Conservation (phyloP, 2,113 vertebrate genomes). For the Rhizomys pruinosus region DNA sequence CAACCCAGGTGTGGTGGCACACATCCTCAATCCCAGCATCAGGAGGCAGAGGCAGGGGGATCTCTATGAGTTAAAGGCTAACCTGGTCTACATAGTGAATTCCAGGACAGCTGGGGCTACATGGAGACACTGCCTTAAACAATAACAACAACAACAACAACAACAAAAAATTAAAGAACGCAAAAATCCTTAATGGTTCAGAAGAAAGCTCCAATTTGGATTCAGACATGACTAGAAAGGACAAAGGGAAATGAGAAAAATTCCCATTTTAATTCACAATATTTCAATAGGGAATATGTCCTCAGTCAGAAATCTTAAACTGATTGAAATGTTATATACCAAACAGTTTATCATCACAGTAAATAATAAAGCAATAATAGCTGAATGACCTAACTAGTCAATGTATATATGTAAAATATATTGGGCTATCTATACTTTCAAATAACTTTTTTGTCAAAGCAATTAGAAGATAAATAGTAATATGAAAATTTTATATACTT, state of each 20-base stretch:
- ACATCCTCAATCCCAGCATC: too few species aligned
- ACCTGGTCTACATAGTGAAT: too few species aligned
- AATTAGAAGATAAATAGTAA: neutral
- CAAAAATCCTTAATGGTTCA: neutral
- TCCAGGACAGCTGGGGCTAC: too few species aligned
- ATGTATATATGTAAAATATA: too few species aligned
- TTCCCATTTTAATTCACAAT: neutral
- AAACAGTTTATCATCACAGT: neutral
- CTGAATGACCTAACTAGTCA: neutral
- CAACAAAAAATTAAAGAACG: too few species aligned
- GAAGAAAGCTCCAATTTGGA: neutral
- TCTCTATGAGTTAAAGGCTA: too few species aligned
- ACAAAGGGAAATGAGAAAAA: neutral
- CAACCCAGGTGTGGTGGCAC: too few species aligned
- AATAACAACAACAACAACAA: neutral
- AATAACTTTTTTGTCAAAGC: constrained; percentile 10
- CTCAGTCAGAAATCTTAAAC: neutral
- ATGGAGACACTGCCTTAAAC: too few species aligned
- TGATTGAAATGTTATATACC: neutral
- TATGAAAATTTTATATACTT: neutral
- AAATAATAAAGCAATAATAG: neutral
- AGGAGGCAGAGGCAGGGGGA: too few species aligned
- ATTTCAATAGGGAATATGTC: neutral
- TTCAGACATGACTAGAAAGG: neutral
- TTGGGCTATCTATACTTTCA: constrained; percentile 3